These are phyloP conservation scores for Rhea pennata DNA, from an alignment of 2,113 vertebrate species.

Conservation along the genomic window DNA sequence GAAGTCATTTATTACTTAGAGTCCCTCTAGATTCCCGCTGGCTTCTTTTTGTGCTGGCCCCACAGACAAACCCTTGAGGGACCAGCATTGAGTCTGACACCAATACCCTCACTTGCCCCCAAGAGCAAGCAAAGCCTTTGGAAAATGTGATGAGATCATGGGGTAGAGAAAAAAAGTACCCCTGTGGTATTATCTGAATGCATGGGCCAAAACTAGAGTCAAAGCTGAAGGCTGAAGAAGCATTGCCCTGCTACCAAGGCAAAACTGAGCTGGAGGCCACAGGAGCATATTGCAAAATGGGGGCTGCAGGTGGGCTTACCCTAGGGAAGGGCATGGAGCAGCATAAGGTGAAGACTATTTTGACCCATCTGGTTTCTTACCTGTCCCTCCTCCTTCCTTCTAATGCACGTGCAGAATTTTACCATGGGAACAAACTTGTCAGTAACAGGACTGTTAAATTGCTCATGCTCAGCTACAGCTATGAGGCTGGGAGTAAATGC, in stretches of 20 bases:
- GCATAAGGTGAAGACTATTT: not conserved
- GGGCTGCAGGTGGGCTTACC: accelerated
- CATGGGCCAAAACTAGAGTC: not conserved
- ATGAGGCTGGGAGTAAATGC: not conserved
- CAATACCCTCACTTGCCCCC: not conserved
- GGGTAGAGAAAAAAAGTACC: not conserved
- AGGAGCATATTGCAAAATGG: not conserved
- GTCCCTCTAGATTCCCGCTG: not conserved
- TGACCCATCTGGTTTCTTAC: not conserved
- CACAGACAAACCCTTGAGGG: not conserved
- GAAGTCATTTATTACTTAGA: not conserved
- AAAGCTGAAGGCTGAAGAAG: not conserved
- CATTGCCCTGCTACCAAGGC: not conserved
- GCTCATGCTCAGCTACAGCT: not conserved
- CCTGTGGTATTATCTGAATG: not conserved
- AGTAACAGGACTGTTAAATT: not conserved
- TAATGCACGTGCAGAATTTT: not conserved
- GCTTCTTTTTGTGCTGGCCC: not conserved
- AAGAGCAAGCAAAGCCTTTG: not conserved
- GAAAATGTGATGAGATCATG: not conserved
- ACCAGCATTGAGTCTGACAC: accelerated
- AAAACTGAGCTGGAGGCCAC: not conserved
- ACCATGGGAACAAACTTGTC: not conserved
- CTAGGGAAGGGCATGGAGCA: not conserved
- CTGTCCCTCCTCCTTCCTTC: not conserved